These are phyloP conservation scores for Macrochelys suwanniensis DNA, from an alignment of 2,797 vertebrate species.

Conservation along the genomic window DNA sequence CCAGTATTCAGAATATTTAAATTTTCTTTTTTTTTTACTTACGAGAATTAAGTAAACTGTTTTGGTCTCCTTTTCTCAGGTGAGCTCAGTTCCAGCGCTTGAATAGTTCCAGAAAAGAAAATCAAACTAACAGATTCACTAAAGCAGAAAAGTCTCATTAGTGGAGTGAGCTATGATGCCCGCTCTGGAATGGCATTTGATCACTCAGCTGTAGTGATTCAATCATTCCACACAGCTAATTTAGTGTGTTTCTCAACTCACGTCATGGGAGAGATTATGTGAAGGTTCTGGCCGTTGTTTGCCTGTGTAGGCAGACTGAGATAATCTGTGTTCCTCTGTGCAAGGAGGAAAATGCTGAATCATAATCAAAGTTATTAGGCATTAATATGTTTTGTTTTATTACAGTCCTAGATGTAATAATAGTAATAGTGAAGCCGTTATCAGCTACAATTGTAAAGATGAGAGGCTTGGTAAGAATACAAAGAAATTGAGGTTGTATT, in stretches of 20 bases:
- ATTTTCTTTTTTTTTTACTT: not conserved
- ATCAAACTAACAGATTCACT: not conserved
- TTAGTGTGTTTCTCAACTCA: conserved; percentile 47
- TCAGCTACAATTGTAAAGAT: not conserved
- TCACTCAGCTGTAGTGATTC: conserved; percentile 28
- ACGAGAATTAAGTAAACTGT: not conserved
- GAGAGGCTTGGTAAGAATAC: not conserved
- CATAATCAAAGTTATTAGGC: not conserved
- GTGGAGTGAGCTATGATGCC: not conserved
- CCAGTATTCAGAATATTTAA: not conserved
- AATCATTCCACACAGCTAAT: conserved; percentile 42
- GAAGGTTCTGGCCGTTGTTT: conserved; percentile 22
- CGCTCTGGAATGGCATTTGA: not conserved
- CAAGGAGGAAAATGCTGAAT: not conserved
- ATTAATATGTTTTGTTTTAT: not conserved
- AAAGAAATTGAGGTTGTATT: not conserved
- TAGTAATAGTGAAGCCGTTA: not conserved
- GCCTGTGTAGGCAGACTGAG: not conserved
- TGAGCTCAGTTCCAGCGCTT: not conserved
- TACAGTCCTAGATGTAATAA: not conserved
- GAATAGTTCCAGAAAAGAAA: not conserved
- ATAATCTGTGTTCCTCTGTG: not conserved
- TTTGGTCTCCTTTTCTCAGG: conserved; percentile 14
- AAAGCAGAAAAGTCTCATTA: conserved; percentile 43
- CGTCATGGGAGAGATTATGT: conserved; percentile 43